Conservation (phyloP, 2,113 vertebrate species). For the Psittacara wagleri region DNA sequence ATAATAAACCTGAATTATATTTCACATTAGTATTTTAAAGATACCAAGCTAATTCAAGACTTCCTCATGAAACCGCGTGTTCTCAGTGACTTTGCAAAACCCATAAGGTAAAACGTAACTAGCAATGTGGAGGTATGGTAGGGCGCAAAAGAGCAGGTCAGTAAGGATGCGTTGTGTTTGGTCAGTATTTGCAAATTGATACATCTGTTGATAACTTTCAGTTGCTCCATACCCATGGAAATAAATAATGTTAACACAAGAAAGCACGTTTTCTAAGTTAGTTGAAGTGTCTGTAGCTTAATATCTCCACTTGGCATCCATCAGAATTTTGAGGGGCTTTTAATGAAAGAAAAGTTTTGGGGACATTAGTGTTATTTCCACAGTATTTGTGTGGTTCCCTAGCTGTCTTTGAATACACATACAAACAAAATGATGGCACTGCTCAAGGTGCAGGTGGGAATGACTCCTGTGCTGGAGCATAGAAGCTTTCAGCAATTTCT, state of each 20-base stretch:
- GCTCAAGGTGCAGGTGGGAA: neutral
- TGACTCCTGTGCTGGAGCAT: neutral
- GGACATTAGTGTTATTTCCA: neutral
- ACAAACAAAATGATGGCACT: neutral
- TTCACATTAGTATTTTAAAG: neutral
- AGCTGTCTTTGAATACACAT: neutral
- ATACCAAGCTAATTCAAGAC: neutral
- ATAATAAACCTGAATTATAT: neutral
- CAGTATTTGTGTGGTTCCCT: neutral
- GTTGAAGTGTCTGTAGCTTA: neutral
- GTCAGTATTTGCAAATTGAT: neutral
- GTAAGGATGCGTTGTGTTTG: neutral
- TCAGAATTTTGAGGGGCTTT: neutral
- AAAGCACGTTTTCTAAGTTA: neutral
- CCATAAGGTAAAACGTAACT: neutral
- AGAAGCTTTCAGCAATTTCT: neutral
- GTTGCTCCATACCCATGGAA: neutral
- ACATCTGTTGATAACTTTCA: neutral
- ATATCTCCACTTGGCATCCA: neutral
- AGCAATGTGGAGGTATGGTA: neutral
- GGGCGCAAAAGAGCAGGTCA: neutral
- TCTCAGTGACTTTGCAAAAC: neutral
- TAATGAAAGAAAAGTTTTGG: neutral
- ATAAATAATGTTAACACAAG: neutral
- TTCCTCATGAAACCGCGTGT: neutral